A percentile compares a stretch with the other conserved stretches of the same genome.
Evolutionary conservation across 2,888 invertebrate species (phyloP).

Genomic region (Macrosiphum euphorbiae): DNA sequence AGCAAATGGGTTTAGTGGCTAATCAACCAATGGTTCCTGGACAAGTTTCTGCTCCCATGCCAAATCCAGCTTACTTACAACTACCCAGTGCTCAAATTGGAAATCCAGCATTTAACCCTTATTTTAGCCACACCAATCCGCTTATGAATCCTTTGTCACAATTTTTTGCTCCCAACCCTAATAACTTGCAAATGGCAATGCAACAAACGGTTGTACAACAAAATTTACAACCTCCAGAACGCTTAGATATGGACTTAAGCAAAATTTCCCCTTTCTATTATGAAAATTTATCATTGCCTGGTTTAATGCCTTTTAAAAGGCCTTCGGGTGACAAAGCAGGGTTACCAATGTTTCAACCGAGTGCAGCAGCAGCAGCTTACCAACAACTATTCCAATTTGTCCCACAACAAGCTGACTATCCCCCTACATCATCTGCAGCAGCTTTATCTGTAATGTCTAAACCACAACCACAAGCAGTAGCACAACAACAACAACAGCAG

Average conservation of each 20-base stretch:
- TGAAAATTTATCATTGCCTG: constrained; percentile 96
- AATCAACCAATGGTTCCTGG: constrained; percentile 88
- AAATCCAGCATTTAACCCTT: constrained; percentile 91
- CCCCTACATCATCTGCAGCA: constrained; percentile 56
- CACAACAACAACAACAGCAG: constrained; percentile 45
- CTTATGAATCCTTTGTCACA: constrained; percentile 65
- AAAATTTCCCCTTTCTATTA: constrained; percentile 95
- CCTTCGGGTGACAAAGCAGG: constrained; percentile 97
- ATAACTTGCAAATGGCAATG: constrained; percentile 84
- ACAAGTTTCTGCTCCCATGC: constrained; percentile 85
- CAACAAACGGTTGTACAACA: constrained; percentile 87
- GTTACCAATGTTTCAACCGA: constrained; percentile 94
- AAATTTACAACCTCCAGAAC: constrained; percentile 94
- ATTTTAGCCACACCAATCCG: constrained; percentile 84
- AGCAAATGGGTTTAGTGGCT: constrained; percentile 94
- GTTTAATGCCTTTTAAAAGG: constrained; percentile 96
- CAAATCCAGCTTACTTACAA: constrained; percentile 60
- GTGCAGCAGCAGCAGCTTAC: constrained; percentile 85
- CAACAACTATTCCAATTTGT: constrained; percentile 96
- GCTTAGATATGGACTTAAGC: constrained; percentile 98
- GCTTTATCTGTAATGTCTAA: constrained; percentile 52
- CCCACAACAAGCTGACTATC: constrained; percentile 72
- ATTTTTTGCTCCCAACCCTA: constrained; percentile 90
- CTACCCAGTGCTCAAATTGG: constrained; percentile 78
- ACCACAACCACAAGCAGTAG: constrained; percentile 52